Conservation (phyloP, 2,113 vertebrate genomes). For the Gallinago undulata region DNA sequence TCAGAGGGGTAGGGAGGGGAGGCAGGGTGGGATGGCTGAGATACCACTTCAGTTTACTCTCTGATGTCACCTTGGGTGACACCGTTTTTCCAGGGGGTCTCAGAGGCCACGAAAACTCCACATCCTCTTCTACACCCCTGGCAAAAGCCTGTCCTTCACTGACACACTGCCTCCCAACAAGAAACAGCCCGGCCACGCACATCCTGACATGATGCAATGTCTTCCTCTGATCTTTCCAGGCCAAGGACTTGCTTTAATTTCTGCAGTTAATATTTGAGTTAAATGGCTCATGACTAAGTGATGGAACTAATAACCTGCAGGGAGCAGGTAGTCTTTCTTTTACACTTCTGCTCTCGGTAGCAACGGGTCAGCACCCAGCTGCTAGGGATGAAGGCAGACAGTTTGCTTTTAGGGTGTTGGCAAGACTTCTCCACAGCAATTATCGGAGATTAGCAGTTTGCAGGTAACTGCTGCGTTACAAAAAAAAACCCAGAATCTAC, state of each 20-base stretch:
- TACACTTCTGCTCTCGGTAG: constrained; percentile 11
- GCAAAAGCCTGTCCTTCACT: not conserved
- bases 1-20: not conserved
- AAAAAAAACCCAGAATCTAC: not conserved
- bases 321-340: constrained; percentile 30
- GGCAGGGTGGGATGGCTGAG: not conserved
- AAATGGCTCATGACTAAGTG: constrained; percentile 68
- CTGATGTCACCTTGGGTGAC: not conserved
- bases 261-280: constrained; percentile 63
- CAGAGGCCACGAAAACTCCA: not conserved
- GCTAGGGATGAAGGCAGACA: not conserved
- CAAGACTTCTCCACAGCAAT: not conserved
- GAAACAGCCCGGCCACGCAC: not conserved
- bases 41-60: not conserved
- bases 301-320: constrained; percentile 56
- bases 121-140: not conserved
- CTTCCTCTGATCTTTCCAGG: constrained; percentile 43
- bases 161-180: not conserved
- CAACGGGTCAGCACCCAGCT: constrained; percentile 27
- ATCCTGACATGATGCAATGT: not conserved
- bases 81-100: not conserved
- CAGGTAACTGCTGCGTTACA: not conserved
- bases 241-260: constrained; percentile 66
- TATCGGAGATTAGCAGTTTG: not conserved
- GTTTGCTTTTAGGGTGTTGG: constrained; percentile 2